Evolutionary conservation across 2,797 vertebrate genomes (phyloP).

Genomic region (Acrocephalus scirpaceus): DNA sequence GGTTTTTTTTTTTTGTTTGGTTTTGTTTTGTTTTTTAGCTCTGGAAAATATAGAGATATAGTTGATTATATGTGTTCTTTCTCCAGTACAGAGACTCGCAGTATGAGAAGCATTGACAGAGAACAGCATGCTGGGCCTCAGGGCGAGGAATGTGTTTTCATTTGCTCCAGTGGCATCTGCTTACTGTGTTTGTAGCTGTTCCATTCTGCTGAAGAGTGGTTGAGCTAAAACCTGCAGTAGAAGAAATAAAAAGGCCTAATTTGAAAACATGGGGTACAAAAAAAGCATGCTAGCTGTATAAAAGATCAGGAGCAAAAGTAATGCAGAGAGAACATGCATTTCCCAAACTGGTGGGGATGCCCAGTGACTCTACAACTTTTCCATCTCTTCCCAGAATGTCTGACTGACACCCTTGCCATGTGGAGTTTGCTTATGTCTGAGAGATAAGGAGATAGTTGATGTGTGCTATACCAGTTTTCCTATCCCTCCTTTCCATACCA

Average conservation of each 20-base stretch:
- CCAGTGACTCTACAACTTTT: neutral
- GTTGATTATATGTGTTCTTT: neutral
- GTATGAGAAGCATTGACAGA: slow-evolving; percentile 23
- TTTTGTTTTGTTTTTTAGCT: neutral
- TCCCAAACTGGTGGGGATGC: neutral
- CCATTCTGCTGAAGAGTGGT: slow-evolving; percentile 4
- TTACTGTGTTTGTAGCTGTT: slow-evolving; percentile 36
- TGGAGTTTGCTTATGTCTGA: neutral
- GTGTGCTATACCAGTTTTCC: neutral
- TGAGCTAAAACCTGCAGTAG: neutral
- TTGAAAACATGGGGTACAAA: neutral
- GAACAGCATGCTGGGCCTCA: slow-evolving; percentile 30
- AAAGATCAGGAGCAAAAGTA: neutral
- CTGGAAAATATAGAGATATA: neutral
- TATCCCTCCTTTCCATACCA: neutral
- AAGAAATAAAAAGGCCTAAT: neutral
- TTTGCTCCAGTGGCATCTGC: slow-evolving; percentile 53
- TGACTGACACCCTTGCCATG: neutral
- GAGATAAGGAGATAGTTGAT: neutral
- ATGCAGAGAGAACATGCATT: neutral
- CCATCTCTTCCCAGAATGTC: neutral
- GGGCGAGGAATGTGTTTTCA: slow-evolving; percentile 38
- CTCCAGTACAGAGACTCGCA: neutral
- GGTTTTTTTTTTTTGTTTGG: neutral
- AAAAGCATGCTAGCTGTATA: neutral